phyloP scores from a whole-genome alignment of 1,140 invertebrate genomes.

The Rhopalosiphum maidis region DNA sequence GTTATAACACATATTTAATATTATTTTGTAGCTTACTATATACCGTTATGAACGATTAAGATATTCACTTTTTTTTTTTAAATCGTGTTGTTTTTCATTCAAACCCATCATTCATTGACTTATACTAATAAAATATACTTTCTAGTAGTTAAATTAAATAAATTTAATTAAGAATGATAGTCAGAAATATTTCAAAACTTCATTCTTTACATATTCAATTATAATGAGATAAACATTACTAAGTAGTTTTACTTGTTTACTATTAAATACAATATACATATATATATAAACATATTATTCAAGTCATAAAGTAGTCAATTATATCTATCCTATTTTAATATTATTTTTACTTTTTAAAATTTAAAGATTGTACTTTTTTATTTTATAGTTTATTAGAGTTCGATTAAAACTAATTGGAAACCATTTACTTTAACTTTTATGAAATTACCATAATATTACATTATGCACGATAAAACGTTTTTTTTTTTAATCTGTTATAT shows the following conservation, averaged over 20 bases:
- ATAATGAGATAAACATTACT: background rate
- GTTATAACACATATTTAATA: background rate
- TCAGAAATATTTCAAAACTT: background rate
- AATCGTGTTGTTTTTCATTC: background rate
- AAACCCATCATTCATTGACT: background rate
- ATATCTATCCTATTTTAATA: background rate
- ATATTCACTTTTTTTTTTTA: background rate
- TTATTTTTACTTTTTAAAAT: background rate
- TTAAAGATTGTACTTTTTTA: background rate
- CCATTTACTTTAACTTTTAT: background rate
- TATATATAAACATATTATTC: background rate
- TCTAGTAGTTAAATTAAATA: conserved; percentile 30
- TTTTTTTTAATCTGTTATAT: background rate
- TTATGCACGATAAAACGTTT: background rate
- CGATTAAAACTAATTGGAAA: background rate
- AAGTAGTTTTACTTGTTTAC: background rate
- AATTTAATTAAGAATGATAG: background rate
- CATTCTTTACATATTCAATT: conserved; percentile 1
- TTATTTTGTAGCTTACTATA: background rate
- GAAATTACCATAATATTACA: background rate
- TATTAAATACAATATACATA: background rate
- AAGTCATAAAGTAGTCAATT: background rate
- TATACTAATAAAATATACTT: conserved; percentile 5
- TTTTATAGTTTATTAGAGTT: background rate
- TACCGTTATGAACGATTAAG: background rate